phyloP scores from a whole-genome alignment of 2,113 vertebrate species.

The Galeopterus variegatus region DNA sequence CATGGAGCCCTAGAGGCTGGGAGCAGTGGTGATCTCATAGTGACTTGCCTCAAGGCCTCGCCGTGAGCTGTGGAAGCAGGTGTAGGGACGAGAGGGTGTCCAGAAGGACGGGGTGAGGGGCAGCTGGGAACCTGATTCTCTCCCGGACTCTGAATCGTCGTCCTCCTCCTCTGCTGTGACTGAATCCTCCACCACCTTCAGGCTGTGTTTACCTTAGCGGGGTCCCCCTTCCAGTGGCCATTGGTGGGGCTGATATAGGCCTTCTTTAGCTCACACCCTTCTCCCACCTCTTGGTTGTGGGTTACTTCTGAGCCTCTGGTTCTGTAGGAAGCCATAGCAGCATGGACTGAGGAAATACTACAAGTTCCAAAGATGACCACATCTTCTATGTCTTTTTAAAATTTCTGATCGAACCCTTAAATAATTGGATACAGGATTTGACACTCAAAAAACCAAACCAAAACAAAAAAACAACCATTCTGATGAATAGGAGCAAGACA shows the following conservation, averaged over 20 bases:
- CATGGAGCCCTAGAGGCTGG: not conserved
- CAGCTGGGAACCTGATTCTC: not conserved
- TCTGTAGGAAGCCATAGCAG: not conserved
- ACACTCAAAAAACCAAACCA: not conserved
- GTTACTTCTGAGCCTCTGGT: not conserved
- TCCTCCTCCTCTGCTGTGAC: not conserved
- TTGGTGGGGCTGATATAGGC: not conserved
- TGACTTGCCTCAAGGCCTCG: not conserved
- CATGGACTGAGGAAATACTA: not conserved
- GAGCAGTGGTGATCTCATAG: not conserved
- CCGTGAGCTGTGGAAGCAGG: too few species aligned
- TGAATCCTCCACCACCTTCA: rapidly evolving
- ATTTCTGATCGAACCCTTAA: not conserved
- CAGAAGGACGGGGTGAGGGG: not conserved
- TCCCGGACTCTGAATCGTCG: not conserved
- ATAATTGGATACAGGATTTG: not conserved
- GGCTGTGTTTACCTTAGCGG: not conserved
- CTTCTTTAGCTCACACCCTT: too few species aligned
- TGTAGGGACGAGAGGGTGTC: rapidly evolving
- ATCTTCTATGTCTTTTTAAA: not conserved
- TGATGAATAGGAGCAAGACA: not conserved
- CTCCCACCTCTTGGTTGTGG: not conserved
- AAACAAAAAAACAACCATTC: not conserved
- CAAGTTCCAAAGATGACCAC: not conserved
- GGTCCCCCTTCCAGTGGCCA: not conserved